Evolutionary conservation across 2,113 vertebrate genomes (phyloP), one percentile per base, ranked within the genome.

Genomic region (Lagenorhynchus albirostris): DNA sequence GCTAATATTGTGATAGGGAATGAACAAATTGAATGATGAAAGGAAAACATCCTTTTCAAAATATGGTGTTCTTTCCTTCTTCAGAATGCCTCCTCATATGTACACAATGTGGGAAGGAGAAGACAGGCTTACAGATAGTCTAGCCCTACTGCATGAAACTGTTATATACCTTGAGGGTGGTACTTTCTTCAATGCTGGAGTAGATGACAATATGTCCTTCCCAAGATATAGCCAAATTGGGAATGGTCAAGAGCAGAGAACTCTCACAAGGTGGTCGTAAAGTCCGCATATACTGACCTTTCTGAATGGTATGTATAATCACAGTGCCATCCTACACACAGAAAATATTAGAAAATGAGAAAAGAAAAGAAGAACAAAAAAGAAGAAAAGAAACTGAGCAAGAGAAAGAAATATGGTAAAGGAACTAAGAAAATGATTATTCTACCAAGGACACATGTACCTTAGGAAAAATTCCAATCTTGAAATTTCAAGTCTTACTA

Each of bases 151-250:
- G n/a, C 47, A 82, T 20, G 7, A 60, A 96, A 93, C 31, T 62
- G 17, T 84, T 62, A 36, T 0, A 47, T 98, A 99, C 99, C 99
- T 99, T 99, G 20, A 99, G 99, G 18, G 99, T 99, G 44, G 99
- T 99, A 94, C 99, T 99, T 97, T 99, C 99, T 98, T 99, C 99
- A 85, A 99, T 93, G 77, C 99, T 99, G 96, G 99, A 99, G 97
- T 99, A 99, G 68, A 99, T 98, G 65, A 99, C 99, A 89, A 99
- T 98, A 97, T 99, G 99, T 87, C 99, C 99, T 98, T 99, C 99
- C 99, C 99, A 99, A 81, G 99, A 99, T 93, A 99, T 91, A 53
- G 99, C 99, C 98, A 99, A 98, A 91, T 99, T 99, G 55, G 99
- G 99, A 98, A 99, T 98, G 62, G 99, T 99, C 73, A 99, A 98